Evolutionary conservation across 2,888 invertebrate genomes (phyloP).

Genomic region (Phengaris arion): DNA sequence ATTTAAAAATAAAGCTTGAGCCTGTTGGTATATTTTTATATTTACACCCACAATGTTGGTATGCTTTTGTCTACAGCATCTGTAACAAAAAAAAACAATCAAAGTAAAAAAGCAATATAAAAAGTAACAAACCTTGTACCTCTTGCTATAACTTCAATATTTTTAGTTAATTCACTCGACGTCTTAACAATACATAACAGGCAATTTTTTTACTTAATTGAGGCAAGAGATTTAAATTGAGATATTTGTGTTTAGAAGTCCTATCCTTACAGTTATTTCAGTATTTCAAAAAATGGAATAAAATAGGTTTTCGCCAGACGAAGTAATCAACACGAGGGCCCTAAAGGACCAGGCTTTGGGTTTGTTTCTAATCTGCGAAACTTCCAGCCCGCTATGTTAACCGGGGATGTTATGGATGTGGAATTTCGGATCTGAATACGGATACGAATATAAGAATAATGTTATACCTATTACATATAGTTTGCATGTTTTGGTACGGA

Average conservation of each 20-base stretch:
- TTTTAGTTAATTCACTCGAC: no score
- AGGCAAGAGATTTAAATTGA: no score
- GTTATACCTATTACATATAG: no score
- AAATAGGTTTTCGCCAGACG: not conserved
- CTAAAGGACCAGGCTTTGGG: not conserved
- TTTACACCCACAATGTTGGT: not conserved
- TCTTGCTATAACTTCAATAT: no score
- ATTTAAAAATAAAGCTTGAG: not conserved
- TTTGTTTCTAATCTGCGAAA: slow-evolving; percentile 15
- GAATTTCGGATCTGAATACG: no score
- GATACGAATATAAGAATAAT: no score
- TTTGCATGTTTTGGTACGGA: no score
- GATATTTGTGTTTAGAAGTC: not conserved
- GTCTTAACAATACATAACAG: no score
- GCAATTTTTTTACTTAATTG: no score
- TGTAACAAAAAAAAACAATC: no score
- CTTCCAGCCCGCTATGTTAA: not conserved
- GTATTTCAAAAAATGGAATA: not conserved
- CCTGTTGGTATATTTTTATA: not conserved
- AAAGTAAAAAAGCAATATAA: no score
- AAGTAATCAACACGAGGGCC: not conserved
- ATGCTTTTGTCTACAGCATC: not conserved
- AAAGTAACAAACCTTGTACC: not conserved
- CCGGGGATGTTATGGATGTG: no score
- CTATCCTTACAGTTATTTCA: not conserved